These are phyloP conservation scores for Tichodroma muraria DNA, from an alignment of 2,113 vertebrate species.

Conservation along the genomic window DNA sequence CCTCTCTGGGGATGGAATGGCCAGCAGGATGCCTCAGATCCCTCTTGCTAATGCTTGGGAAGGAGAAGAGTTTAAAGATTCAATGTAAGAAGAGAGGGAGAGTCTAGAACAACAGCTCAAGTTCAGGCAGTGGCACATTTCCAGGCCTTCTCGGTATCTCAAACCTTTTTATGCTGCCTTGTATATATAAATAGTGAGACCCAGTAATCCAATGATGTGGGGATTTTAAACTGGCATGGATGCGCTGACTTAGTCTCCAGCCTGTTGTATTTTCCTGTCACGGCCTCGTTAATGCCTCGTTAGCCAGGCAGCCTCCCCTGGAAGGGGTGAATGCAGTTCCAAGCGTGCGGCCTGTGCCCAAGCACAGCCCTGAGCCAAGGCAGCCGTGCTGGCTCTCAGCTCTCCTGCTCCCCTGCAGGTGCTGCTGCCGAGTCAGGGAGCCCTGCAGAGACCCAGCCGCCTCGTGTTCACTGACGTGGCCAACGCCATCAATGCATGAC, in stretches of 20 bases:
- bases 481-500: constrained; percentile 89
- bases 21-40: not conserved
- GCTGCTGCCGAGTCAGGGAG: constrained; percentile 81
- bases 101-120: not conserved
- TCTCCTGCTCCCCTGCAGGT: constrained; percentile 72
- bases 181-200: not conserved
- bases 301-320: not conserved
- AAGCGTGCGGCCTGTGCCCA: not conserved
- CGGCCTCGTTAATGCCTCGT: not conserved
- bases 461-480: constrained; percentile 95
- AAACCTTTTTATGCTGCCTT: not conserved
- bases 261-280: not conserved
- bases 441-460: constrained; percentile 88
- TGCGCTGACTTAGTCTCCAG: not conserved
- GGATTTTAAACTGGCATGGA: not conserved
- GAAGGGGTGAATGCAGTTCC: not conserved
- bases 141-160: not conserved
- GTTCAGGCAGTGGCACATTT: not conserved
- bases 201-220: not conserved
- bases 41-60: not conserved
- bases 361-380: not conserved
- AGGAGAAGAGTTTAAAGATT: not conserved
- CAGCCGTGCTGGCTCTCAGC: not conserved
- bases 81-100: not conserved
- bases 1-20: not conserved